Evolutionary conservation across 2,113 vertebrate species (phyloP), one percentile per base, ranked within the genome.

Genomic region (Petrocephalus microphthalmus): DNA sequence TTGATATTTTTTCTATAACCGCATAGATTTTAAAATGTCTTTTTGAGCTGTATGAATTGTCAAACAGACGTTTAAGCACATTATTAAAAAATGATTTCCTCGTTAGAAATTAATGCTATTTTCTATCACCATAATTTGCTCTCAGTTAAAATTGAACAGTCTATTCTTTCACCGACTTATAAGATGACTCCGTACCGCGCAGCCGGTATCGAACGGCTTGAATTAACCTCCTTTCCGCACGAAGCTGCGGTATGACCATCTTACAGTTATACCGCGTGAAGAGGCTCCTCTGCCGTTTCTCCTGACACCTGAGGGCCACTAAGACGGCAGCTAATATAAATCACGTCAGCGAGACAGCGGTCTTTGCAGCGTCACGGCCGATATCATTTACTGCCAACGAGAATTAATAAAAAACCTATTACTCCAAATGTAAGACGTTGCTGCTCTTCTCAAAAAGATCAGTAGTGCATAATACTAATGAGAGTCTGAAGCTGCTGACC

Each of bases 101-200:
- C 81, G 7, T 49, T 83, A 47, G 42, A 83, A 83, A 83, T 83
- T 47, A 83, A 83, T 78, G 71, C 33, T 78, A 19, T 78, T 83
- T 83, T 83, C 42, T 49, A 45, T 49, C 7, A 22, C 49, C 22
- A 19, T 83, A 83, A 49, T 83, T n/a, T 49, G 45, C 22, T 49
- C 20, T 83, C 81, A 47, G 45, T 42, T 83, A 83, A 83, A 83
- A 83, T 83, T 83, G 74, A 83, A 83, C 20, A 49, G 4, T 83
- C 37, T 42, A 0, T 49, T n/a, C 37, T 49, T 49, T 20, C 45
- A 13, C 45, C 7, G 78, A 82, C 42, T 82, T 83, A 45, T 49
- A 49, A 83, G 20, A 8, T 17, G 2, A 6, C 7, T 42, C 42
- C 22, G 37, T 83, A n/a, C n/a, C 7, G 20, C 6, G 81, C 81